phyloP scores from a whole-genome alignment of 2,888 invertebrate species.

The Trichogramma evanescens region DNA sequence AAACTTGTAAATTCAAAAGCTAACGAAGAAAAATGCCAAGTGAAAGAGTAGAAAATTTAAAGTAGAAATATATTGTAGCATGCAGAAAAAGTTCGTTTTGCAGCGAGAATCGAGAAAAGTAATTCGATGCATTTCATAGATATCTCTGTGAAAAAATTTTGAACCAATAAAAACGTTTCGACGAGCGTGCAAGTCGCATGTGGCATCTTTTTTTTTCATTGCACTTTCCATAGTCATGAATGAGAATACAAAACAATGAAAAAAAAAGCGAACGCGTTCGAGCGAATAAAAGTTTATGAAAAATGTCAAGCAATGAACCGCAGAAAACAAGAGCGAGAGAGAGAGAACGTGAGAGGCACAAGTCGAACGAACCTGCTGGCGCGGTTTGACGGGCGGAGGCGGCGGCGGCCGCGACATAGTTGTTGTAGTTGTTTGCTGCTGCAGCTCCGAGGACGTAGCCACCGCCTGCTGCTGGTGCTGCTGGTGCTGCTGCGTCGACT shows the following conservation, averaged over 20 bases:
- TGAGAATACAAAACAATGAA: neutral
- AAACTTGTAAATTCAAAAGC: no score
- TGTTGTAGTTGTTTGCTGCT: conserved; percentile 28
- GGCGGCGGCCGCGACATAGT: conserved; percentile 42
- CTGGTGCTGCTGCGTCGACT: conserved; percentile 2
- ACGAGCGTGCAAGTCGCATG: no score
- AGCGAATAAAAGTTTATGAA: neutral
- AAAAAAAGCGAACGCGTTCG: neutral
- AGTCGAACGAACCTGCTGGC: conserved; percentile 36
- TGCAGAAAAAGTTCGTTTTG: no score
- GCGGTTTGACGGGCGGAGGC: conserved; percentile 45
- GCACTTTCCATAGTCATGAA: neutral
- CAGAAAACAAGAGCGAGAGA: conserved; percentile 4
- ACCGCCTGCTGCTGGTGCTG: neutral
- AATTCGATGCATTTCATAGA: no score
- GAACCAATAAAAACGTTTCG: no score
- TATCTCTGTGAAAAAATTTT: no score
- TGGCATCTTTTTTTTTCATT: no score
- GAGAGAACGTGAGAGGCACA: neutral
- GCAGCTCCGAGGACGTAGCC: neutral
- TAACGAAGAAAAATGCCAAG: no score
- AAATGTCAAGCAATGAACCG: neutral
- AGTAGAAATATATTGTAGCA: no score
- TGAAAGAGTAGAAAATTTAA: no score
- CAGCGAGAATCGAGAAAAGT: no score